phyloP scores from a whole-genome alignment of 64 coral and sea anemone species.

The Dendrophyllia cribrosa region DNA sequence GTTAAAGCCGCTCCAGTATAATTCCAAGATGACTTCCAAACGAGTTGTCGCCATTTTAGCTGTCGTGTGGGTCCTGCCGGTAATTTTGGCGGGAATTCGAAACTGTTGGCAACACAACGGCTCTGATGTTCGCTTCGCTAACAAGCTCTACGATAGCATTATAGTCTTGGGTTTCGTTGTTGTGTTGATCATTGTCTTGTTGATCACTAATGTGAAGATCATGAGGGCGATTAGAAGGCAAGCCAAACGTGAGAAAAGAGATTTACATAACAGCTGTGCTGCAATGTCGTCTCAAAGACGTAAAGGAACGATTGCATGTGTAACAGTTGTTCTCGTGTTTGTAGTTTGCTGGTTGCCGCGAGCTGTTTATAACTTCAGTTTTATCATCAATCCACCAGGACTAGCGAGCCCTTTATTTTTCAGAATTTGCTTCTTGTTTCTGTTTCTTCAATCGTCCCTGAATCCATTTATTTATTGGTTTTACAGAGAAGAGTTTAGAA shows the following conservation, averaged over 20 bases:
- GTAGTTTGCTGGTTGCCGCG: conserved; percentile 80
- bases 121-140: neutral
- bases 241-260: neutral
- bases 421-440: conserved; percentile 62
- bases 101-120: conserved; percentile 56
- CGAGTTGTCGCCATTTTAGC: conserved; percentile 44
- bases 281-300: neutral
- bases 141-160: conserved; percentile 71
- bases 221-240: conserved; percentile 55
- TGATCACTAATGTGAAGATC: conserved; percentile 50
- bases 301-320: conserved; percentile 74
- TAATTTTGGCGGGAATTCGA: conserved; percentile 59
- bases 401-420: conserved; percentile 34
- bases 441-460: conserved; percentile 69
- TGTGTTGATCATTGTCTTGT: conserved; percentile 46
- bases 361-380: conserved; percentile 52
- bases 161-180: conserved; percentile 56
- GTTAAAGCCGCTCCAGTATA: conserved; percentile 7
- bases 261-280: too few relatives aligned
- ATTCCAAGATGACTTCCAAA: neutral
- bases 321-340: conserved; percentile 58
- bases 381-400: conserved; percentile 26
- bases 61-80: conserved; percentile 45
- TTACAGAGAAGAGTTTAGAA: conserved; percentile 69
- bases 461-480: conserved; percentile 77